Percentiles rank a stretch among this genome's conserved stretches.
These are phyloP conservation scores for Anomalospiza imberbis DNA, from an alignment of 2,797 vertebrate species.

Conservation along the genomic window DNA sequence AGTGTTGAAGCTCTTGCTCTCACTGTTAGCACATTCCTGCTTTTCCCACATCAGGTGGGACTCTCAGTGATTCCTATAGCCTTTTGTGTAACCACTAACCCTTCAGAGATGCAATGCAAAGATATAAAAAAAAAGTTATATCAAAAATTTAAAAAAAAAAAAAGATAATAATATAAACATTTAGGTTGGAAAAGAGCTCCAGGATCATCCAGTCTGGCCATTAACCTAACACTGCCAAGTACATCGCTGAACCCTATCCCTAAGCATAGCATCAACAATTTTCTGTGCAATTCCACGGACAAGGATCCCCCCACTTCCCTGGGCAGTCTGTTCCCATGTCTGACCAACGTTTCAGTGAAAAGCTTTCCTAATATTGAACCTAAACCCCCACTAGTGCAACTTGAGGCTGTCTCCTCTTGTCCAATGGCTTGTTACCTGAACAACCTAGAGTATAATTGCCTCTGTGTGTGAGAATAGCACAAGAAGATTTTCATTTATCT, in stretches of 20 bases:
- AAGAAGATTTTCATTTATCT: background rate
- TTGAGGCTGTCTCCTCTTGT: background rate
- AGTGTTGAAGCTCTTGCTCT: rapidly evolving
- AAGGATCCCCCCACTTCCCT: too few species aligned
- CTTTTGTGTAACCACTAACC: background rate
- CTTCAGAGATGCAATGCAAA: background rate
- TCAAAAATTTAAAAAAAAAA: background rate
- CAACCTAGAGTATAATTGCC: rapidly evolving
- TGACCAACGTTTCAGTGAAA: background rate
- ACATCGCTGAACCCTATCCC: rapidly evolving
- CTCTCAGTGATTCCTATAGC: background rate
- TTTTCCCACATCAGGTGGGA: background rate
- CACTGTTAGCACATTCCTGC: background rate
- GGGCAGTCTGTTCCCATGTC: background rate
- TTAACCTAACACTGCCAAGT: background rate
- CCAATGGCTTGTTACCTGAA: background rate
- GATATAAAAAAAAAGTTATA: background rate
- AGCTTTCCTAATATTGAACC: rapidly evolving
- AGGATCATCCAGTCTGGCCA: background rate
- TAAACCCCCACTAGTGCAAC: rapidly evolving
- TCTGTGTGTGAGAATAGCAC: background rate
- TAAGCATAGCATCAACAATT: rapidly evolving
- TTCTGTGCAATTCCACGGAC: too few species aligned
- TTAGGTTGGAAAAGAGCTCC: background rate
- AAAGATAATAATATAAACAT: background rate